A percentile compares a stretch with the other conserved stretches of the same genome.
Evolutionary conservation across 2,113 vertebrate genomes (phyloP).

Genomic region (Erinaceus europaeus): DNA sequence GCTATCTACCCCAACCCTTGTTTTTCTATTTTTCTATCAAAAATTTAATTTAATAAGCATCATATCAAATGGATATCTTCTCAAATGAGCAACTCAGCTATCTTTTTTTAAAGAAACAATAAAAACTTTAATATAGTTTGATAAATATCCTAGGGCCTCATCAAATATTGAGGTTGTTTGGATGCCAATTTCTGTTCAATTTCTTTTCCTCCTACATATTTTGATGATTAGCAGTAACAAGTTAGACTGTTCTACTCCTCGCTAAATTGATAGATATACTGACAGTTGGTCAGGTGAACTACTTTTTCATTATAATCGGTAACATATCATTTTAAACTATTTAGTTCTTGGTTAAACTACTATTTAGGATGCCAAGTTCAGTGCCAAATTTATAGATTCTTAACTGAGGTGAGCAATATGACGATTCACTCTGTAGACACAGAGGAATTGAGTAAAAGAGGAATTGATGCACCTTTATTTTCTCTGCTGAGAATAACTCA

Average conservation of each 20-base stretch:
- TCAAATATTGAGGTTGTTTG: constrained; percentile 1
- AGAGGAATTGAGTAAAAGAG: background rate
- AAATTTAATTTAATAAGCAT: background rate
- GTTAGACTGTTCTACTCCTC: background rate
- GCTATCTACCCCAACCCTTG: no score
- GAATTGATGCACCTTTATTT: background rate
- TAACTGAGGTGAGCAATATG: background rate
- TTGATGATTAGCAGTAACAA: background rate
- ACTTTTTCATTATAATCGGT: background rate
- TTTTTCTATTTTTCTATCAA: background rate
- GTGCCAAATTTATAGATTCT: background rate
- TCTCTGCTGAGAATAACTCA: constrained; percentile 2
- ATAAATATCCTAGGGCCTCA: constrained; percentile 1
- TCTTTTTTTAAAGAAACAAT: background rate
- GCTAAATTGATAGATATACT: background rate
- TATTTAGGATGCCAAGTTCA: background rate
- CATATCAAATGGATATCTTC: background rate
- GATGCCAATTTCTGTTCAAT: background rate
- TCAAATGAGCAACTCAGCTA: constrained; percentile 19
- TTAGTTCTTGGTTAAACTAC: background rate
- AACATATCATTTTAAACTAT: background rate
- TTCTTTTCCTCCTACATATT: background rate
- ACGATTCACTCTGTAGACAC: background rate
- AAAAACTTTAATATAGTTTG: constrained; percentile 26
- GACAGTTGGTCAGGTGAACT: background rate